Base-by-base conservation (phyloP, 2,113 vertebrate species). In the Phalacrocorax brasilianus region DNA sequence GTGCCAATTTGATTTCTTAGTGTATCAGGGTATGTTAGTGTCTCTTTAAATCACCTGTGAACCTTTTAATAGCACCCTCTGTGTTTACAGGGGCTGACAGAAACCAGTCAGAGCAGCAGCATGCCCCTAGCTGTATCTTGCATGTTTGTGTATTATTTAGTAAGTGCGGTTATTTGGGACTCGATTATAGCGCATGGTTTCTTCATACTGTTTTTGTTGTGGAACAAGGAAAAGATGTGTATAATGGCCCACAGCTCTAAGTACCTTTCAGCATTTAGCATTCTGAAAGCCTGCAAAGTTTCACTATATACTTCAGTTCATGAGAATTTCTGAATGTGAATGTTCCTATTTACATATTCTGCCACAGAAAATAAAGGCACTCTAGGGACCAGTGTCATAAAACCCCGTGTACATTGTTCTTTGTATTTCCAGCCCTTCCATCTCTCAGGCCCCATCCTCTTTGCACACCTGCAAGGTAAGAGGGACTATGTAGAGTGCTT, bases 91-190 rank as follows among this genome's bases (percentile, higher is more conserved):
- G 85, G 77, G 63, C 81, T 85, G 55, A 58, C 71, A 94, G 75
- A 83, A 93, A 58, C 22, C 49, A 80, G 62, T 14, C 72, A 91
- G 79, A 80, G 63, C 55, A 80, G 45, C 26, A 66, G 28, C 49
- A 47, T 74, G 85, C 75, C 90, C 53, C 63, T 30, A 67, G 93
- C 67, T 66, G 21, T 42, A 38, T 62, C 63, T 85, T 76, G n/a
- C 15, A 22, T 91, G 66, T 89, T 89, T 95, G 65, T 87, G 53
- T 85, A 62, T 88, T 88, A 88, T 85, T 88, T 82, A 91, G 66
- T 61, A 68, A 81, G 70, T 55, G 68, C 0, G 0, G 70, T 94
- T 90, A 67, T 93, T 83, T 91, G 71, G 28, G 14, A 27, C 62
- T 86, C 45, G 71, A 10, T 70, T 85, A 33, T 35, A 50, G 74